Percentiles rank a stretch among this genome's conserved stretches.
Evolutionary conservation across 2,888 invertebrate species (phyloP).

Genomic region (Orthonychiurus folsomi): DNA sequence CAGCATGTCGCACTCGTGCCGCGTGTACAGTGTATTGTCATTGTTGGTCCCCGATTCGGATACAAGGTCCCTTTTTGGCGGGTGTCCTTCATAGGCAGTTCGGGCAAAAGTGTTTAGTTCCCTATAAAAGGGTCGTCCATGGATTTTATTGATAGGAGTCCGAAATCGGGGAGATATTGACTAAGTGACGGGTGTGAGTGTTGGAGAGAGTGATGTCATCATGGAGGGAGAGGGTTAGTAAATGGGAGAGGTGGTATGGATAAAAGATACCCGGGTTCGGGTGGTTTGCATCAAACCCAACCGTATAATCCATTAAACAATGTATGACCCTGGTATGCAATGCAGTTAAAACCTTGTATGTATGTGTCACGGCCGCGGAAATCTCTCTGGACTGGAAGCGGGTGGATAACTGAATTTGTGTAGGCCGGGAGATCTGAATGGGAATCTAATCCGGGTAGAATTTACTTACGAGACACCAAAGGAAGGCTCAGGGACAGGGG

Average conservation of each 20-base stretch:
- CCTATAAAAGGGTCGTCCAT: too few species aligned
- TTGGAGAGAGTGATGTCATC: background rate
- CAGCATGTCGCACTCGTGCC: background rate
- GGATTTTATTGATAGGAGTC: background rate
- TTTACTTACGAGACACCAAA: background rate
- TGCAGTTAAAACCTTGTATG: background rate
- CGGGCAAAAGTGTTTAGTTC: background rate
- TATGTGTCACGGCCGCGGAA: background rate
- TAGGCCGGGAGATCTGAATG: constrained; percentile 16
- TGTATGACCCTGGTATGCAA: too few species aligned
- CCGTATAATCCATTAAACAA: too few species aligned
- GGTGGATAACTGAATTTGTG: background rate
- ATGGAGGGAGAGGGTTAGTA: background rate
- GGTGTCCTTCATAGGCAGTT: too few species aligned
- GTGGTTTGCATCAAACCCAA: too few species aligned
- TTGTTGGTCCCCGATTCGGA: background rate
- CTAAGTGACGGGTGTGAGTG: background rate
- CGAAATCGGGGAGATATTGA: background rate
- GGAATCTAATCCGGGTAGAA: constrained; percentile 16
- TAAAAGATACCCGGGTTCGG: too few species aligned
- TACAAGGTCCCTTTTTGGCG: too few species aligned
- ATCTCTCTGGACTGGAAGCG: background rate
- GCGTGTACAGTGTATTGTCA: background rate
- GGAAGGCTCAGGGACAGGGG: background rate
- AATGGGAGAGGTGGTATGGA: too few species aligned